Evolutionary conservation across 2,888 invertebrate species (phyloP), one percentile per base, ranked within the genome.

Genomic region (Thymelicus sylvestris): DNA sequence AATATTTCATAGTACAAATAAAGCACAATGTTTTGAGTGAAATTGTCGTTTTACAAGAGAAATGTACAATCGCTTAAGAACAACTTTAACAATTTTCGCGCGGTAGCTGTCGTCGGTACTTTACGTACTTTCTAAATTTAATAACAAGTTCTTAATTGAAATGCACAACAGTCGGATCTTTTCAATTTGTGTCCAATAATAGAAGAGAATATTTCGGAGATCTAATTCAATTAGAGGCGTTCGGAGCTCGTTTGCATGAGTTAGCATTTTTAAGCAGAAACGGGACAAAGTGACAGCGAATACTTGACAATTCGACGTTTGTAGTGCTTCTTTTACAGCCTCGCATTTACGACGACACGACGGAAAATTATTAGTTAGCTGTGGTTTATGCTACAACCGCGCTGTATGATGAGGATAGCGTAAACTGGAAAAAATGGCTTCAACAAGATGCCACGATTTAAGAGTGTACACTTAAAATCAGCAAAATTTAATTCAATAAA

Each of bases 221-320:
- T 89, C 85, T 92, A 90, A 92, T 91, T 89, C 84, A 90, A 91
- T 93, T 91, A 91, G 81, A 79, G 81, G 85, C 84, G 85, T 87
- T 84, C 85, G 83, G 81, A 84, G 85, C 88, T 92, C 91, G 90
- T 92, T 93, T 92, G 92, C 92, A 93, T 93, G 88, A 92, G 84
- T 92, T 92, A 90, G 91, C 92, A 92, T 92, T 93, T 93, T 91
- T 90, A 88, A 91, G 80, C 81, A 84, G 84, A 84, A 88, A 83
- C 83, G 86, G 87, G 87, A 85, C 82, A 84, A 80, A 80, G 83
- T 83, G 81, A 78, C 74, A 82, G 83, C 80, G 81, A 86, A 86
- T 87, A 90, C 87, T 88, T 73, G 72, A 73, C 67, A 66, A 74
- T 68, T 71, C 73, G 68, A 72, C 72, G 84, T 82, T 82, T 81